A percentile compares a stretch with the other conserved stretches of the same genome.
These are phyloP conservation scores for Ormyrus thymus DNA, from an alignment of 2,888 invertebrate genomes.

Conservation along the genomic window DNA sequence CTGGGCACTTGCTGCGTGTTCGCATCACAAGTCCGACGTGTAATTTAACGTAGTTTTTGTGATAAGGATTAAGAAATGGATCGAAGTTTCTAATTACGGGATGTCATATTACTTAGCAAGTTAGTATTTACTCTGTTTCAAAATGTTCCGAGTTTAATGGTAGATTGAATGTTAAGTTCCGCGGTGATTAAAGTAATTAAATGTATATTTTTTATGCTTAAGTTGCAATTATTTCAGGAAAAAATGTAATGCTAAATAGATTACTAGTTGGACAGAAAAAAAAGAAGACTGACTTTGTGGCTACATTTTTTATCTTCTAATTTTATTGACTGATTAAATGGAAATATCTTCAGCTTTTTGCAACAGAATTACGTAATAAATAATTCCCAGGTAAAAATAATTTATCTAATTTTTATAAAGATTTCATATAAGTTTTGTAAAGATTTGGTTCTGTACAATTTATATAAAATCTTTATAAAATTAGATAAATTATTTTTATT, in stretches of 20 bases:
- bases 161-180: constrained; percentile 5
- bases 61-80: constrained; percentile 1
- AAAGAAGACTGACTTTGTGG: no score
- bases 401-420: no score
- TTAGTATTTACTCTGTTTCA: constrained; percentile 7
- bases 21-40: neutral
- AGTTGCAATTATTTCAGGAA: neutral
- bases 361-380: no score
- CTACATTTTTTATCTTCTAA: no score
- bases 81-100: constrained; percentile 13
- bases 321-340: no score
- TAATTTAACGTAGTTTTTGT: constrained; percentile 3
- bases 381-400: no score
- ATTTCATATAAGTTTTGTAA: no score
- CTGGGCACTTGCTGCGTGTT: neutral
- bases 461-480: no score
- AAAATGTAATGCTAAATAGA: neutral
- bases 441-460: no score
- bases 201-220: neutral
- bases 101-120: neutral
- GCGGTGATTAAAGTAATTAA: neutral
- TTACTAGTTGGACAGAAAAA: neutral
- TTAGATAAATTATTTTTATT: no score
- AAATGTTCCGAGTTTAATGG: constrained; percentile 15
- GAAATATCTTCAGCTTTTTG: no score